Evolutionary conservation across 2,113 vertebrate species (phyloP).

Genomic region (Vulpes ferrilata): DNA sequence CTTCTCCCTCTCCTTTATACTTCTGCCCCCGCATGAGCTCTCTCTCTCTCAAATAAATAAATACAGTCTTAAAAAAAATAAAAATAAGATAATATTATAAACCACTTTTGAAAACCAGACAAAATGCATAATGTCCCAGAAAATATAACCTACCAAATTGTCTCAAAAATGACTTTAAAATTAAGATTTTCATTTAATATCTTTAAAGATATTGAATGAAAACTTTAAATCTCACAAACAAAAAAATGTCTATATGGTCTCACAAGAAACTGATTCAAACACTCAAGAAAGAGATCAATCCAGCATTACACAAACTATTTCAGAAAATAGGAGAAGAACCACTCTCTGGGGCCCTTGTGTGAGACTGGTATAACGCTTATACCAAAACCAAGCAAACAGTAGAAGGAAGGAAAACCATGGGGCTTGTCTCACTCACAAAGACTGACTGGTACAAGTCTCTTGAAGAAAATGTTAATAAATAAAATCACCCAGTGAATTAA

Average conservation of each 20-base stretch:
- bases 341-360: neutral
- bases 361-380: neutral
- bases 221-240: constrained; percentile 2
- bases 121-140: neutral
- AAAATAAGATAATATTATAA: neutral
- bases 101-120: constrained; percentile 27
- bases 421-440: neutral
- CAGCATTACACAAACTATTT: neutral
- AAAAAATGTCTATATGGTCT: neutral
- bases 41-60: too few species aligned
- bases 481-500: neutral
- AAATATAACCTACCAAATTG: neutral
- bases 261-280: neutral
- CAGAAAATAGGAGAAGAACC: neutral
- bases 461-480: neutral
- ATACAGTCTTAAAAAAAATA: neutral
- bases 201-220: neutral
- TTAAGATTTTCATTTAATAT: neutral
- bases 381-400: neutral
- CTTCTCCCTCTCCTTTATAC: too few species aligned
- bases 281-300: neutral
- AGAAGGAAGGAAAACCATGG: neutral
- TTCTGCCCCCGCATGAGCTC: too few species aligned
- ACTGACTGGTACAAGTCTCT: neutral
- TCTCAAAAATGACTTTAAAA: neutral